Conservation (phyloP, 1,140 invertebrate genomes). For the Aricia agestis region DNA sequence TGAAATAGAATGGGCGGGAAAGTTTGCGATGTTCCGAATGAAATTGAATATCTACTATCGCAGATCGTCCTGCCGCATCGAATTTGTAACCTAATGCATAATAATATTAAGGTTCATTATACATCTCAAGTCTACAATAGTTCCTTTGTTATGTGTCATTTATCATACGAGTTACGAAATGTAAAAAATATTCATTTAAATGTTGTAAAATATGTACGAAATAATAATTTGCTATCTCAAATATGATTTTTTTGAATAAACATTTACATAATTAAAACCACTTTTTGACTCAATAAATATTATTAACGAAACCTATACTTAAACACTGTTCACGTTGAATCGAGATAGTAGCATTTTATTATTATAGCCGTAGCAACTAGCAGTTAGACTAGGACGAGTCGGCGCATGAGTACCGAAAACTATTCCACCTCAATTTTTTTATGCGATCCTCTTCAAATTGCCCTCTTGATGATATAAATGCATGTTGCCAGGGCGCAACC, state of each 20-base stretch:
- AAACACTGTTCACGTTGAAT: too few species aligned
- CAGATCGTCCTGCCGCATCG: not conserved
- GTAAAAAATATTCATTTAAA: slow-evolving; percentile 63
- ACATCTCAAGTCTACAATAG: slow-evolving; percentile 73
- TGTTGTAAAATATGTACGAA: slow-evolving; percentile 66
- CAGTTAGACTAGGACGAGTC: too few species aligned
- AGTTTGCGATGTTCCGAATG: not conserved
- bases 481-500: too few species aligned
- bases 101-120: slow-evolving; percentile 56
- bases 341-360: too few species aligned
- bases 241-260: slow-evolving; percentile 73
- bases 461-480: too few species aligned
- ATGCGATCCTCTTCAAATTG: too few species aligned
- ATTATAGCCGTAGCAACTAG: too few species aligned
- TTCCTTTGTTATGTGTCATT: slow-evolving; percentile 75
- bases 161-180: slow-evolving; percentile 61
- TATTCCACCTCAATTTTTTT: too few species aligned
- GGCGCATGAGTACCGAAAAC: too few species aligned
- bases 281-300: slow-evolving; percentile 15
- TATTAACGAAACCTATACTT: not conserved
- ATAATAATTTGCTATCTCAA: slow-evolving; percentile 73
- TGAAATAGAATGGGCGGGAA: slow-evolving; percentile 2
- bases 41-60: not conserved
- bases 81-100: slow-evolving; percentile 24
- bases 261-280: slow-evolving; percentile 52